Evolutionary conservation across 2,888 invertebrate genomes (phyloP).

Genomic region (Eurytoma californica): DNA sequence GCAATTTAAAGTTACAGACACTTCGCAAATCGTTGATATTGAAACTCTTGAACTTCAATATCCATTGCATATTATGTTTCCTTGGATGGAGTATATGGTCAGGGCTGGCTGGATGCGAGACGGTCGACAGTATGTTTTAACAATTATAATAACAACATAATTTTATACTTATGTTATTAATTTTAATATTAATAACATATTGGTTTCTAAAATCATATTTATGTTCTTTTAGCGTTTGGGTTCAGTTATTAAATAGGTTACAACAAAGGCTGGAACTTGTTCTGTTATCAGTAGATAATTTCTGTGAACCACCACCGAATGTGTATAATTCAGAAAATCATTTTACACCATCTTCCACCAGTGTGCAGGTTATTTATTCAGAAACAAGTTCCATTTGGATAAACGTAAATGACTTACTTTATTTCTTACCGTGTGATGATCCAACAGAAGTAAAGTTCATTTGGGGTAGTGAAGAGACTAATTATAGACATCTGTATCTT

Average conservation of each 20-base stretch:
- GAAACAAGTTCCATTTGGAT: constrained; percentile 89
- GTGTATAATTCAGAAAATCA: constrained; percentile 76
- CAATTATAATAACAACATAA: background rate
- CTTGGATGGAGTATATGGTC: constrained; percentile 96
- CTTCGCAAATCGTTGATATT: constrained; percentile 84
- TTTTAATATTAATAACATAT: background rate
- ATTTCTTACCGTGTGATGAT: constrained; percentile 84
- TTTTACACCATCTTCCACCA: constrained; percentile 72
- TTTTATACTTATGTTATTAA: too few species aligned
- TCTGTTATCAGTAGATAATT: constrained; percentile 87
- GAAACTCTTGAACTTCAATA: constrained; percentile 85
- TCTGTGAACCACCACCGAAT: constrained; percentile 79
- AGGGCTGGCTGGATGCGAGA: constrained; percentile 97
- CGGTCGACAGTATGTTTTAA: constrained; percentile 85
- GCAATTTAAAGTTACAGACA: constrained; percentile 82
- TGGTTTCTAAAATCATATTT: constrained; percentile 15
- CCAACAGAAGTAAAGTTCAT: constrained; percentile 81
- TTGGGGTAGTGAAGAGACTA: constrained; percentile 95
- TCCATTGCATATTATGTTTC: constrained; percentile 87
- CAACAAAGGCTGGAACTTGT: constrained; percentile 91
- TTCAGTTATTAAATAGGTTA: constrained; percentile 90
- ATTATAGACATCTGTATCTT: constrained; percentile 91
- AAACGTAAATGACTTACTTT: constrained; percentile 92
- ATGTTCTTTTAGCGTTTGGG: constrained; percentile 85
- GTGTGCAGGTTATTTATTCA: constrained; percentile 79